Percentiles rank a stretch among this genome's conserved stretches.
These are phyloP conservation scores for Octopus sinensis DNA, from an alignment of 1,140 invertebrate genomes.

Conservation along the genomic window DNA sequence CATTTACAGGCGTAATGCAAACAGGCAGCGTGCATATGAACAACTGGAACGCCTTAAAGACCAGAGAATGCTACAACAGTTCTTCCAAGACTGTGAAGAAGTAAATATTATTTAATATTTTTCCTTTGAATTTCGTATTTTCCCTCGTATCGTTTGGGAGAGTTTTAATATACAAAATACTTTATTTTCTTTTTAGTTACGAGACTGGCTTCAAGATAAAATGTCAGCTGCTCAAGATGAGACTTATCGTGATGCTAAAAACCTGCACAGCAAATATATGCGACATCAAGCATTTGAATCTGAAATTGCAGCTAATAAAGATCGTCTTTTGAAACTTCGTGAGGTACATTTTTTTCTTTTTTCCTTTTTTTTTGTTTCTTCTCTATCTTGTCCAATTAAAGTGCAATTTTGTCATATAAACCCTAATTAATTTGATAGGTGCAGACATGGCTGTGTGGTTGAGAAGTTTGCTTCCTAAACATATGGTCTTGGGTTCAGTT, in stretches of 20 bases:
- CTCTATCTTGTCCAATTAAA: too few species aligned
- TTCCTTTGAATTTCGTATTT: too few species aligned
- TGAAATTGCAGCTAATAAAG: constrained; percentile 97
- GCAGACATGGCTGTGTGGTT: too few species aligned
- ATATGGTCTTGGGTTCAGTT: too few species aligned
- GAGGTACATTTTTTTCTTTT: constrained; percentile 56
- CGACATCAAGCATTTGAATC: constrained; percentile 98
- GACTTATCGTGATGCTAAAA: constrained; percentile 95
- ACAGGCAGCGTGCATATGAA: constrained; percentile 84
- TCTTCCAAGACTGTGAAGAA: constrained; percentile 97
- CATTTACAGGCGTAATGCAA: constrained; percentile 68
- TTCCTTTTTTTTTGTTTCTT: too few species aligned
- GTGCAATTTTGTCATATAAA: too few species aligned
- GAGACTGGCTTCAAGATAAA: constrained; percentile 98
- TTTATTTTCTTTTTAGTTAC: constrained; percentile 53
- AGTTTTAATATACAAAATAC: too few species aligned
- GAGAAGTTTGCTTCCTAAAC: too few species aligned
- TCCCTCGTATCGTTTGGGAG: too few species aligned
- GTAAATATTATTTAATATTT: constrained; percentile 30
- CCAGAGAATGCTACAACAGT: constrained; percentile 90
- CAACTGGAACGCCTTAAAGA: constrained; percentile 92
- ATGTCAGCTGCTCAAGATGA: constrained; percentile 98
- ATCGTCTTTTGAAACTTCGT: constrained; percentile 84
- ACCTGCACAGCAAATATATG: constrained; percentile 98
- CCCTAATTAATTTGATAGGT: too few species aligned